Conservation (phyloP, 2,888 invertebrate species). For the Macropis europaea region DNA sequence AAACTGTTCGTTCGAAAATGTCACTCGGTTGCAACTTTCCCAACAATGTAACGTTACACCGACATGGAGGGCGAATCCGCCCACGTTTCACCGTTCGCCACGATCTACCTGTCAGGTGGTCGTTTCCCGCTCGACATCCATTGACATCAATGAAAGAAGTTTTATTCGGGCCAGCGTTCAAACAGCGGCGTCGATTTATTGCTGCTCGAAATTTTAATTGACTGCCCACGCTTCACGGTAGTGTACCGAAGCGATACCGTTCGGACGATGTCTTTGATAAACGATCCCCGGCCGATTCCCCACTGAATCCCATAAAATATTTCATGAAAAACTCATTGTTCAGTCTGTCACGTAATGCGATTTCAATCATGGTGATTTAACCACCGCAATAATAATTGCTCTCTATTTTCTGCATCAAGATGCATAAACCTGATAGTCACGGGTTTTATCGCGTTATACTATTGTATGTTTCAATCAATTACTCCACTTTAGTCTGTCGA, state of each 20-base stretch:
- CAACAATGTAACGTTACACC: constrained; percentile 29
- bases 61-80: constrained; percentile 21
- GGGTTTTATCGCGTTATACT: no score
- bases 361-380: background rate
- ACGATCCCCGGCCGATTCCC: constrained; percentile 21
- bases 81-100: constrained; percentile 47
- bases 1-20: background rate
- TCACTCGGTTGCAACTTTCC: constrained; percentile 23
- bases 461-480: no score
- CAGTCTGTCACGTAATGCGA: background rate
- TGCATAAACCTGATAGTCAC: no score
- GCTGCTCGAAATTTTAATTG: constrained; percentile 44
- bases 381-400: no score
- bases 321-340: constrained; percentile 14
- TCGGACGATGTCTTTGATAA: constrained; percentile 31
- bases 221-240: constrained; percentile 44
- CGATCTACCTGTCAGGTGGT: constrained; percentile 47
- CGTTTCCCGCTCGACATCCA: constrained; percentile 25
- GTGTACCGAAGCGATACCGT: constrained; percentile 1
- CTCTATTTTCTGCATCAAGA: no score
- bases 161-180: constrained; percentile 19
- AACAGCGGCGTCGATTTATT: constrained; percentile 51
- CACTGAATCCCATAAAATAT: background rate
- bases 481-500: no score
- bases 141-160: constrained; percentile 43